A percentile compares a stretch with the other conserved stretches of the same genome.
Evolutionary conservation across 2,797 vertebrate species (phyloP).

Genomic region (Sorex maritimensis): DNA sequence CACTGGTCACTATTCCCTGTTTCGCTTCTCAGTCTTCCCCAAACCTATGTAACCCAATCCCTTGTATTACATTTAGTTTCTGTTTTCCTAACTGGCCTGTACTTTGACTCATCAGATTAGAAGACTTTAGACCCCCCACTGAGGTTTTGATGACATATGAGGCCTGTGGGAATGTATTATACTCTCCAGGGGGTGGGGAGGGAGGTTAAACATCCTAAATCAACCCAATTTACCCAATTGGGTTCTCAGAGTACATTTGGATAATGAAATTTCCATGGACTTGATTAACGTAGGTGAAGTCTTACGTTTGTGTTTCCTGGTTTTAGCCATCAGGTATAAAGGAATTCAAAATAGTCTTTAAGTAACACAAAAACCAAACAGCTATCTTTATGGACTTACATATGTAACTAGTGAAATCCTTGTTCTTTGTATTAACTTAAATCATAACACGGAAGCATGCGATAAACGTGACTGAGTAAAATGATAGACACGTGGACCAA

Average conservation of each 20-base stretch:
- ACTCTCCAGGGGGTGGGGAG: not conserved
- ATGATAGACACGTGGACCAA: not conserved
- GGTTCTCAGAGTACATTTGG: not conserved
- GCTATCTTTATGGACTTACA: not conserved
- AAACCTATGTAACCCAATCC: not conserved
- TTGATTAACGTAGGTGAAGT: not conserved
- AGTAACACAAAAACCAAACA: not conserved
- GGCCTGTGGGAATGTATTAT: not conserved
- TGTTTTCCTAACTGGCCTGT: not conserved
- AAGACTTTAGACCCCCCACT: not conserved
- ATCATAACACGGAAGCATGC: not conserved
- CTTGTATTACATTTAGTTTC: not conserved
- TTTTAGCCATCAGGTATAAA: not conserved
- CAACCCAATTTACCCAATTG: not conserved
- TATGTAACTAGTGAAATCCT: not conserved
- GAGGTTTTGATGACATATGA: not conserved
- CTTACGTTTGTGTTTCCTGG: conserved; percentile 10
- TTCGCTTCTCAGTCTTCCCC: not conserved
- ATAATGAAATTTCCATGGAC: not conserved
- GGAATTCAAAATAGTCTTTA: not conserved
- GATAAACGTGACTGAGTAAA: not conserved
- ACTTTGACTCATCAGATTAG: not conserved
- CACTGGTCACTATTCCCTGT: not conserved
- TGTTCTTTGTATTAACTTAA: not conserved
- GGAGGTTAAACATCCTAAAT: not conserved